phyloP scores from a whole-genome alignment of 2,113 vertebrate genomes.

The Podarcis muralis region DNA sequence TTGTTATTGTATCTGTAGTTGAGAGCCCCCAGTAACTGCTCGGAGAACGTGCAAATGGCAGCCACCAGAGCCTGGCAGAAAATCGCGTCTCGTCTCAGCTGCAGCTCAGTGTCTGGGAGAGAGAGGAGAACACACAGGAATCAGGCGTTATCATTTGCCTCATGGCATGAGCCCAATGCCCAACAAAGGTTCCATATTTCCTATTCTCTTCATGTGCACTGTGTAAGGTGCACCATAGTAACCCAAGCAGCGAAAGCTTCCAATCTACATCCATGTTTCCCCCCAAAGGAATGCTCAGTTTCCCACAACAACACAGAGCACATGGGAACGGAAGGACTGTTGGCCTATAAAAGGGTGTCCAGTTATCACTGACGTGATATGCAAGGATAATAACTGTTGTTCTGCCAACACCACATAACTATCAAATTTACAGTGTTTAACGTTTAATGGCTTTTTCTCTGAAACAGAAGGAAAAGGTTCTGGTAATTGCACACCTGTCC shows the following conservation, averaged over 20 bases:
- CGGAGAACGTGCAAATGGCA: conserved; percentile 88
- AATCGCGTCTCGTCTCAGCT: conserved; percentile 90
- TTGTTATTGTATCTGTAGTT: conserved; percentile 93
- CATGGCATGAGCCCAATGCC: background rate
- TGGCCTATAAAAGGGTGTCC: background rate
- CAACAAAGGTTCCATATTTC: background rate
- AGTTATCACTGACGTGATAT: background rate
- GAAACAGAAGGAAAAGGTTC: too few species aligned
- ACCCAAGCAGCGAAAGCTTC: conserved; percentile 33
- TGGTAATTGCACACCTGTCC: too few species aligned
- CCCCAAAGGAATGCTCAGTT: conserved; percentile 24
- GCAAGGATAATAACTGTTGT: background rate
- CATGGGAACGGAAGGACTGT: background rate
- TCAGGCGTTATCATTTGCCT: background rate
- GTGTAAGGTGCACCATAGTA: conserved; percentile 30
- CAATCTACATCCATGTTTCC: conserved; percentile 38
- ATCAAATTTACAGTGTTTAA: background rate
- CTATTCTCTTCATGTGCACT: background rate
- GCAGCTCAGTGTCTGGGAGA: conserved; percentile 87
- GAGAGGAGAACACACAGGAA: conserved; percentile 1
- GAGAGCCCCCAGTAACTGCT: conserved; percentile 91
- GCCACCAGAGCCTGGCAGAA: conserved; percentile 94
- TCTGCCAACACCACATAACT: background rate
- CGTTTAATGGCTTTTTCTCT: background rate
- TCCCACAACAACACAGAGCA: background rate